phyloP scores from a whole-genome alignment of 2,888 invertebrate species.

The Synanthedon tipuliformis region DNA sequence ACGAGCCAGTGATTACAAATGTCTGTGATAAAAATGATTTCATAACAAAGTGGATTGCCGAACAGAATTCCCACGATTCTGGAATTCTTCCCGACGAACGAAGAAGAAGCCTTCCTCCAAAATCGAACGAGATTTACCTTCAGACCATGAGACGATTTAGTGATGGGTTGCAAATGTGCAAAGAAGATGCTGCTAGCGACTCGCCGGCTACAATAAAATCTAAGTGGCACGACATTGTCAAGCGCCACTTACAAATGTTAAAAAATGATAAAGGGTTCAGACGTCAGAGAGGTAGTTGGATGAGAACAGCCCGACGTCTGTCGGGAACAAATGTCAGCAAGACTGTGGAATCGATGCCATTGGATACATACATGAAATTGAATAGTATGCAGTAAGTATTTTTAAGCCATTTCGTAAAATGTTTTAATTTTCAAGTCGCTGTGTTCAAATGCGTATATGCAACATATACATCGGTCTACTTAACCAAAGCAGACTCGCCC shows the following conservation, averaged over 20 bases:
- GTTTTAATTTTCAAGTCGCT: slow-evolving; percentile 6
- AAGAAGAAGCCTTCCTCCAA: slow-evolving; percentile 61
- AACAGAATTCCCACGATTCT: slow-evolving; percentile 58
- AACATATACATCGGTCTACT: slow-evolving; percentile 35
- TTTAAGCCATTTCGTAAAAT: slow-evolving; percentile 3
- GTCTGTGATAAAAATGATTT: slow-evolving; percentile 70
- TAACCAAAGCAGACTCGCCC: slow-evolving; percentile 26
- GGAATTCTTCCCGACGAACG: slow-evolving; percentile 57
- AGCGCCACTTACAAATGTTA: slow-evolving; percentile 57
- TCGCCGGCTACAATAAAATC: slow-evolving; percentile 63
- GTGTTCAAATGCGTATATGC: slow-evolving; percentile 22
- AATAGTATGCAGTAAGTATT: slow-evolving; percentile 62
- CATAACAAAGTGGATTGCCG: slow-evolving; percentile 66
- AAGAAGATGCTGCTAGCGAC: slow-evolving; percentile 65
- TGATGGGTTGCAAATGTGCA: slow-evolving; percentile 62
- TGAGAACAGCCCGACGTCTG: slow-evolving; percentile 54
- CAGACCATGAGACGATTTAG: slow-evolving; percentile 65
- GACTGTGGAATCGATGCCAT: slow-evolving; percentile 37
- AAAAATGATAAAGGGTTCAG: slow-evolving; percentile 62
- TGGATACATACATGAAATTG: slow-evolving; percentile 57
- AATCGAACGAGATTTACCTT: slow-evolving; percentile 62
- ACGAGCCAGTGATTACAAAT: slow-evolving; percentile 62
- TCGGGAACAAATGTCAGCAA: slow-evolving; percentile 48
- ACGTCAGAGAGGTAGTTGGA: slow-evolving; percentile 61
- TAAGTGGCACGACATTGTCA: slow-evolving; percentile 67